A percentile compares a stretch with the other conserved stretches of the same genome.
Evolutionary conservation across 2,797 vertebrate species (phyloP).

Genomic region (Lepilemur ruficaudatus): DNA sequence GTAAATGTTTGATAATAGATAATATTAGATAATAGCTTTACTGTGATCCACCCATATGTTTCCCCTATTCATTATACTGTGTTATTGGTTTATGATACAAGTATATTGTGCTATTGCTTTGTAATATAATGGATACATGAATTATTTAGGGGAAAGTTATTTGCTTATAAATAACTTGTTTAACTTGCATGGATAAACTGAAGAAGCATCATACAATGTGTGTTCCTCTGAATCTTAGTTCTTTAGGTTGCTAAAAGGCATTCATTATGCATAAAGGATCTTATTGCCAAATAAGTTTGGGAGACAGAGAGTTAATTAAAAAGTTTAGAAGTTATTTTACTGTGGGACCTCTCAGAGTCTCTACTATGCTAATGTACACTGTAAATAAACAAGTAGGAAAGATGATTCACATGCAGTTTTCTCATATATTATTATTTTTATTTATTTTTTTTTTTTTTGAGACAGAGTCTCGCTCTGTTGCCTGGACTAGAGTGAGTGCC

Average conservation of each 20-base stretch:
- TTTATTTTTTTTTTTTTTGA: not conserved
- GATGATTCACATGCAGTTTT: not conserved
- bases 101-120: not conserved
- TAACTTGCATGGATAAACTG: not conserved
- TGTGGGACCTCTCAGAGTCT: not conserved
- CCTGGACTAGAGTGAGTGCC: no score
- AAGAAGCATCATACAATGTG: not conserved
- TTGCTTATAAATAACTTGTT: not conserved
- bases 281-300: not conserved
- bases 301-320: not conserved
- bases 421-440: not conserved
- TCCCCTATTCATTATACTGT: not conserved
- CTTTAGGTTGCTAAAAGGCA: not conserved
- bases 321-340: not conserved
- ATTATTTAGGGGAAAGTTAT: not conserved
- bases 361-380: not conserved
- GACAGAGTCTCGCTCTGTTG: no score
- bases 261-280: not conserved
- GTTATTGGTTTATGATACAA: not conserved
- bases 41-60: not conserved
- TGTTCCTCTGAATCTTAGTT: not conserved
- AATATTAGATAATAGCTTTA: not conserved
- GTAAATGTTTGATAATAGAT: not conserved
- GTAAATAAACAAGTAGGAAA: not conserved
- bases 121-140: not conserved